A percentile compares a stretch with the other conserved stretches of the same genome.
These are phyloP conservation scores for Pseudonaja textilis DNA, from an alignment of 2,113 vertebrate species.

Conservation along the genomic window DNA sequence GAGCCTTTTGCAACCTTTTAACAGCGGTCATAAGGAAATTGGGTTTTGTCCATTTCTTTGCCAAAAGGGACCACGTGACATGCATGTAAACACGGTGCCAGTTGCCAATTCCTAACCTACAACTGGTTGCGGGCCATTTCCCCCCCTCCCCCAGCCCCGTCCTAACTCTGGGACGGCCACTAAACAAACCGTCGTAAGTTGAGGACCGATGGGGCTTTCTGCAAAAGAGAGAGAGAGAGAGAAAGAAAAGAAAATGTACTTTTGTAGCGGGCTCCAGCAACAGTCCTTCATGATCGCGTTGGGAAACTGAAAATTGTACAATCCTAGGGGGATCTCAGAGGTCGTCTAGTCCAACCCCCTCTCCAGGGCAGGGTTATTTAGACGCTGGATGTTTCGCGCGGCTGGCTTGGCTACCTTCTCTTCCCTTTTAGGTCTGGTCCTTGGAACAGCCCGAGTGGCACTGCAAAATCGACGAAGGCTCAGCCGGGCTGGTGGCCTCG, in stretches of 20 bases:
- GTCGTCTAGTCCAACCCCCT: background rate
- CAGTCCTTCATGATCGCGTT: conserved; percentile 75
- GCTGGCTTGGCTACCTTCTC: background rate
- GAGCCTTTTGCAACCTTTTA: too few relatives aligned
- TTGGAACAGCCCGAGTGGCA: conserved; percentile 94
- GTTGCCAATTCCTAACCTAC: too few relatives aligned
- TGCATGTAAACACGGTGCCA: too few relatives aligned
- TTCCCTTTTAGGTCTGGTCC: conserved; percentile 86
- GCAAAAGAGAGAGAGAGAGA: background rate
- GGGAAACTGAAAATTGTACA: background rate
- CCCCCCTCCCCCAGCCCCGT: too few relatives aligned
- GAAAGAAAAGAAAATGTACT: conserved; percentile 63
- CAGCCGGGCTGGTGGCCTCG: conserved; percentile 89
- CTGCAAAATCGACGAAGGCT: conserved; percentile 97
- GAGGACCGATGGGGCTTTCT: background rate
- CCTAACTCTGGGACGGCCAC: too few relatives aligned
- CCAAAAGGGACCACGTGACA: too few relatives aligned
- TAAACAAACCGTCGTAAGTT: too few relatives aligned
- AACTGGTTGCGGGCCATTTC: too few relatives aligned
- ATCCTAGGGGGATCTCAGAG: background rate
- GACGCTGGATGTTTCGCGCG: fast-evolving
- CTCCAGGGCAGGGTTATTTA: background rate
- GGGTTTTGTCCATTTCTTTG: too few relatives aligned
- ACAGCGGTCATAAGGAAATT: too few relatives aligned
- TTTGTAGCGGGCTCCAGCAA: conserved; percentile 76